phyloP scores from a whole-genome alignment of 2,888 invertebrate genomes.

The Plusia festucae region DNA sequence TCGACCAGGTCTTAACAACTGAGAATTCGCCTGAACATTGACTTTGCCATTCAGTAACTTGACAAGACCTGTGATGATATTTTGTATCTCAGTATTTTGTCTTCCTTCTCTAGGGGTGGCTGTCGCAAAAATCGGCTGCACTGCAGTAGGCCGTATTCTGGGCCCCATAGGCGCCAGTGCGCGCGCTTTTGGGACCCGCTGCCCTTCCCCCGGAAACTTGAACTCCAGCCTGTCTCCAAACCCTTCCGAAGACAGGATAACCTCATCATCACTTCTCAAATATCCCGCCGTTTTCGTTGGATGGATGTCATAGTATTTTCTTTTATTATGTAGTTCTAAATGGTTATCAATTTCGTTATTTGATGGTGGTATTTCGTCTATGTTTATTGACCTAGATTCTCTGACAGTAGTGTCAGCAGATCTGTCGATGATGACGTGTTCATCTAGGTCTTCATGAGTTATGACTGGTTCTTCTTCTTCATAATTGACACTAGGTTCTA shows the following conservation, averaged over 20 bases:
- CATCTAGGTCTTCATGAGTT: constrained; percentile 68
- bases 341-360: constrained; percentile 90
- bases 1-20: constrained; percentile 89
- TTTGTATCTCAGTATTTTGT: constrained; percentile 93
- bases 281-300: constrained; percentile 88
- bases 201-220: constrained; percentile 93
- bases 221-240: constrained; percentile 83
- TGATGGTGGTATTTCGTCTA: constrained; percentile 85
- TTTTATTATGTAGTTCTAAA: constrained; percentile 84
- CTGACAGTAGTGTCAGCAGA: constrained; percentile 87
- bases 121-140: constrained; percentile 88
- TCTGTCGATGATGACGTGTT: constrained; percentile 84
- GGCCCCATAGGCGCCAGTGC: constrained; percentile 92
- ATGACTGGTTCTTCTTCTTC: constrained; percentile 64
- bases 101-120: constrained; percentile 82
- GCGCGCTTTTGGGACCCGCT: constrained; percentile 93
- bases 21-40: constrained; percentile 94
- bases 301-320: constrained; percentile 87
- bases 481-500: constrained; percentile 79
- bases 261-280: constrained; percentile 76
- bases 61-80: constrained; percentile 96
- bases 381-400: constrained; percentile 87
- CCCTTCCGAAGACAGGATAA: constrained; percentile 77
- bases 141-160: constrained; percentile 89
- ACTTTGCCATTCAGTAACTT: constrained; percentile 96